Conservation (phyloP, 2,113 vertebrate species). For the Equus przewalskii region DNA sequence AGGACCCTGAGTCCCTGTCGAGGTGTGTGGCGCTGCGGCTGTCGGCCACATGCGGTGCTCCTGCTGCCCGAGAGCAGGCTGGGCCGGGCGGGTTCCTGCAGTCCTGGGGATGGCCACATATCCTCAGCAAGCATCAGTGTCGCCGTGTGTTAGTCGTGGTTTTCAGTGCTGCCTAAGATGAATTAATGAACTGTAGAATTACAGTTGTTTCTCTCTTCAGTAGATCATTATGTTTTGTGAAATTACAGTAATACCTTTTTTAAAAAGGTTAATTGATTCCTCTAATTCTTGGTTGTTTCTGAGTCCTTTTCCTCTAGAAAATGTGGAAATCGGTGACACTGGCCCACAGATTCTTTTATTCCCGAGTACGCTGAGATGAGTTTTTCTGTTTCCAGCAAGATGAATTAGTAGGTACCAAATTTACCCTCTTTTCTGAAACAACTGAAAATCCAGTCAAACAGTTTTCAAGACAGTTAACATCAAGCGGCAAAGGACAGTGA, state of each 20-base stretch:
- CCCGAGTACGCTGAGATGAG: not conserved
- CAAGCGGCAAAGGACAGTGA: not conserved
- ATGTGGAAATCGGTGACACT: not conserved
- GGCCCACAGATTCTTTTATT: not conserved
- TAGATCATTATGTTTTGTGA: not conserved
- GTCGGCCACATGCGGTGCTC: not conserved
- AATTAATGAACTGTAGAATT: too few species aligned
- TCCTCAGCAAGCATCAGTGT: not conserved
- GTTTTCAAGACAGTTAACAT: not conserved
- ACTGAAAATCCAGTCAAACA: not conserved
- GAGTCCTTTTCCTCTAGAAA: constrained; percentile 27
- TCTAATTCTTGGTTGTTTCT: not conserved
- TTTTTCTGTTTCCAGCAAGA: not conserved
- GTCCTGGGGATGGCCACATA: too few species aligned
- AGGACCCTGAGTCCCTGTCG: not conserved
- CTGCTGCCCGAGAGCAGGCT: rapidly evolving
- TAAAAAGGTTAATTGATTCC: not conserved
- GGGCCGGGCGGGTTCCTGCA: not conserved
- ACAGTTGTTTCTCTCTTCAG: not conserved
- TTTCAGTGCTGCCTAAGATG: not conserved
- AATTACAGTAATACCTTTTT: not conserved
- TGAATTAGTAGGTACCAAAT: not conserved
- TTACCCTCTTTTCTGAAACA: not conserved
- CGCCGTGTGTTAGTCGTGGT: not conserved
- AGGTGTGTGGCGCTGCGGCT: not conserved